Conservation (phyloP, 2,888 invertebrate species). For the Drosophila meridiana region DNA sequence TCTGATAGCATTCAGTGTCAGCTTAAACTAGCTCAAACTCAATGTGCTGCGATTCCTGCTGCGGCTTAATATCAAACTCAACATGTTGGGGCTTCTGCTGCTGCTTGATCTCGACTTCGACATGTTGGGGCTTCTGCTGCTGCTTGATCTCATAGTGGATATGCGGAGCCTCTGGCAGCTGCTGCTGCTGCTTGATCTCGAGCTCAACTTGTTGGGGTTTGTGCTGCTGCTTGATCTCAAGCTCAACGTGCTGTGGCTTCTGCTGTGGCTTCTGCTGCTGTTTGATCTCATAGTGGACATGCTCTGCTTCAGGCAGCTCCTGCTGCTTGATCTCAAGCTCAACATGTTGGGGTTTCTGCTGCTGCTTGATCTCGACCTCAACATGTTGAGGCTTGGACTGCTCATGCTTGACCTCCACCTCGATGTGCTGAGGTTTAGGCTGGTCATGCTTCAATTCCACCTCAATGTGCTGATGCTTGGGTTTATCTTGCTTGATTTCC, state of each 20-base stretch:
- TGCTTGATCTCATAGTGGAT: conserved; percentile 10
- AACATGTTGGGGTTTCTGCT: conserved; percentile 8
- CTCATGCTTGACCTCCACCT: conserved; percentile 9
- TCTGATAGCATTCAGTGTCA: conserved; percentile 2
- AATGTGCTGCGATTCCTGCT: conserved; percentile 6
- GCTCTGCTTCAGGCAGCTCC: conserved; percentile 9
- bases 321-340: conserved; percentile 18
- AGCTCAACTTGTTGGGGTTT: conserved; percentile 14
- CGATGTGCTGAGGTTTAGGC: conserved; percentile 12
- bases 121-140: conserved; percentile 7
- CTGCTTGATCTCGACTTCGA: conserved; percentile 22
- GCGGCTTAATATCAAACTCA: conserved; percentile 8
- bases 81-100: conserved; percentile 8
- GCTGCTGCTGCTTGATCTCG: not conserved
- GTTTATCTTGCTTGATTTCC: conserved; percentile 21
- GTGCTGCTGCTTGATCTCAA: conserved; percentile 1
- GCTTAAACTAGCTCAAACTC: conserved; percentile 25
- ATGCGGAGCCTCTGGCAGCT: no score
- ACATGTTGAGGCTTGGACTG: not conserved
- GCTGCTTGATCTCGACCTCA: conserved; percentile 16
- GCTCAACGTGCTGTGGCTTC: conserved; percentile 13
- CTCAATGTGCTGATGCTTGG: conserved; percentile 10
- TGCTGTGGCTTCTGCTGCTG: conserved; percentile 8
- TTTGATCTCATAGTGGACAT: conserved; percentile 20
- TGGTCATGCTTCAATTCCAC: conserved; percentile 21